phyloP scores from a whole-genome alignment of 2,888 invertebrate species.

The Xanthia icteritia region DNA sequence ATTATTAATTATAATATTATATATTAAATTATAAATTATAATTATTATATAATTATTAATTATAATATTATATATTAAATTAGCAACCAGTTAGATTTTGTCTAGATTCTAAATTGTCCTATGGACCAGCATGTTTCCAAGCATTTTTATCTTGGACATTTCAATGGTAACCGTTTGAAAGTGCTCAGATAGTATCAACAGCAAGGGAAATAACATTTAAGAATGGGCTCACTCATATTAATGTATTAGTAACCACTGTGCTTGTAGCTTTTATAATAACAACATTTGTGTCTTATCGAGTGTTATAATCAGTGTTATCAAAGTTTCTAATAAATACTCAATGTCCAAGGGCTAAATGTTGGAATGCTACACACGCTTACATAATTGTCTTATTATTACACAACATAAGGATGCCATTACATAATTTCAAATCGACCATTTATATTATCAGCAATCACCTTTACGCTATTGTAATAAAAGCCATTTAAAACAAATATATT shows the following conservation, averaged over 20 bases:
- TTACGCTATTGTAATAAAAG: conserved; percentile 57
- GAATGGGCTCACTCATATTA: not conserved
- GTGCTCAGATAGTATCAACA: conserved; percentile 22
- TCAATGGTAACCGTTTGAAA: too few species aligned
- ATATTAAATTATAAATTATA: too few species aligned
- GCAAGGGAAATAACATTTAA: not conserved
- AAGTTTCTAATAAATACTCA: conserved; percentile 27
- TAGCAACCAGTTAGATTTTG: too few species aligned
- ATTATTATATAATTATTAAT: too few species aligned
- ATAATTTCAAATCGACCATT: conserved; percentile 59
- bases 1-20: too few species aligned
- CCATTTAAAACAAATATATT: conserved; percentile 65
- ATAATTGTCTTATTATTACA: conserved; percentile 51
- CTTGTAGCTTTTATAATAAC: conserved; percentile 25
- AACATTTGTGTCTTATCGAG: conserved; percentile 37
- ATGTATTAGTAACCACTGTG: conserved; percentile 5
- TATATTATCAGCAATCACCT: conserved; percentile 57
- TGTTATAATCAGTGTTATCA: conserved; percentile 47
- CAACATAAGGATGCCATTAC: conserved; percentile 59
- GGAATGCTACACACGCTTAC: conserved; percentile 51
- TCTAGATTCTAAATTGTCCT: too few species aligned
- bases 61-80: too few species aligned
- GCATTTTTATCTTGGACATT: too few species aligned
- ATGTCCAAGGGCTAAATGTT: conserved; percentile 59
- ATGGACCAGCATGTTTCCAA: too few species aligned